phyloP scores from a whole-genome alignment of 1,140 invertebrate species.

The Drosophila repletoides region DNA sequence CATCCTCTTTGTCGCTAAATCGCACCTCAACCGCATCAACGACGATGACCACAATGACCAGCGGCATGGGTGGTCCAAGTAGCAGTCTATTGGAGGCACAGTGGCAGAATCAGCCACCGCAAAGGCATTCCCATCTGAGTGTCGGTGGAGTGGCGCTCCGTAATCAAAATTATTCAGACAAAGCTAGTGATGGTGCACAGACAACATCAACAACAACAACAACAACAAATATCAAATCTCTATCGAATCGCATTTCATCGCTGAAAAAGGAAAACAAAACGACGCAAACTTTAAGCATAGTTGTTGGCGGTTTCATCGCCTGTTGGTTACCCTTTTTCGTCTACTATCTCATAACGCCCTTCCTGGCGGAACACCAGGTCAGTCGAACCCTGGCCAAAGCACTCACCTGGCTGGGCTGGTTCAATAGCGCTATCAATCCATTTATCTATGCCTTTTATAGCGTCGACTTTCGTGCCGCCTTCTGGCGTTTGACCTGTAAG shows the following conservation, averaged over 20 bases:
- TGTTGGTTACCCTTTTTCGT: constrained; percentile 96
- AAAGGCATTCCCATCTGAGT: constrained; percentile 60
- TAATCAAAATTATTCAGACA: too few species aligned
- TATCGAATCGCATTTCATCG: constrained; percentile 85
- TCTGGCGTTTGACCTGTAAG: constrained; percentile 91
- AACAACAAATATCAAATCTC: constrained; percentile 59
- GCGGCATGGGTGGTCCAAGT: constrained; percentile 64
- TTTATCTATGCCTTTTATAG: constrained; percentile 96
- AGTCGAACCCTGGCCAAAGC: constrained; percentile 88
- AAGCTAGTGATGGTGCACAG: too few species aligned
- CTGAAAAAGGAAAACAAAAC: constrained; percentile 92
- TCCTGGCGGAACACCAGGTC: constrained; percentile 84
- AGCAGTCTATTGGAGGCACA: constrained; percentile 65
- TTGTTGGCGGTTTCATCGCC: constrained; percentile 95
- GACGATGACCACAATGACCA: constrained; percentile 75
- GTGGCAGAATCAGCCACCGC: constrained; percentile 53
- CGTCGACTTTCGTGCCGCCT: constrained; percentile 91
- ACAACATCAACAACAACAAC: constrained; percentile 10
- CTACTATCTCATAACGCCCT: constrained; percentile 91
- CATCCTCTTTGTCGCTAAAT: constrained; percentile 69
- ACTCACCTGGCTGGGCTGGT: constrained; percentile 95
- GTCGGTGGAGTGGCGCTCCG: constrained; percentile 1
- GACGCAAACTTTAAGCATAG: constrained; percentile 94
- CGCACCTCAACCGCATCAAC: constrained; percentile 73
- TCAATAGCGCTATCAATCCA: constrained; percentile 95